These are phyloP conservation scores for Hydroisotoma schaefferi DNA, from an alignment of 2,888 invertebrate species.

Conservation along the genomic window DNA sequence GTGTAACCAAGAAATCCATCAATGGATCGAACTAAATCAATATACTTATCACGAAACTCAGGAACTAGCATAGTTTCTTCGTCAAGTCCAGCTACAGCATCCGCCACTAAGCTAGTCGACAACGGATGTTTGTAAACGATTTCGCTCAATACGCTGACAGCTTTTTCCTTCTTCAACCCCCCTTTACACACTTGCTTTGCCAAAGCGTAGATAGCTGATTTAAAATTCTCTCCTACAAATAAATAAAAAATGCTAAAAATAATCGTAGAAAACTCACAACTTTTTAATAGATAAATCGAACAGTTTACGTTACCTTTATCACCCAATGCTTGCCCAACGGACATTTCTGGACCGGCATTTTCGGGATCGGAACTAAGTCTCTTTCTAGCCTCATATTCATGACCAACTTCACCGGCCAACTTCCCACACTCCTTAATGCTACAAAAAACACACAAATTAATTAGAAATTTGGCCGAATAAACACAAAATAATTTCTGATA, in stretches of 20 bases:
- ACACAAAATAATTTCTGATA: too few species aligned
- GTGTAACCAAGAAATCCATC: conserved; percentile 64
- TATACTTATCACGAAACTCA: conserved; percentile 36
- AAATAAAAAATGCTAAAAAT: neutral
- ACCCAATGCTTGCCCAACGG: too few species aligned
- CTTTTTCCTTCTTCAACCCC: conserved; percentile 71
- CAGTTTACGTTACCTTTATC: neutral
- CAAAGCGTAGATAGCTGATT: conserved; percentile 69
- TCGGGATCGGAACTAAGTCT: too few species aligned
- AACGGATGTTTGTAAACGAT: conserved; percentile 59
- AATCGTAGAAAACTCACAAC: neutral
- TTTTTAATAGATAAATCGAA: neutral
- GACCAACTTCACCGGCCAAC: neutral
- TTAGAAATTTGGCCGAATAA: too few species aligned
- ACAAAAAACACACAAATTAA: neutral
- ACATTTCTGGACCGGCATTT: too few species aligned
- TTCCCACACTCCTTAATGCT: neutral
- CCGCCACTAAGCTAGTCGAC: conserved; percentile 27
- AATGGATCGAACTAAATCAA: conserved; percentile 23
- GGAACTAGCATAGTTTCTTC: conserved; percentile 24
- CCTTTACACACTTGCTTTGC: conserved; percentile 74
- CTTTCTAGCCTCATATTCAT: neutral
- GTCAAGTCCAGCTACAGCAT: conserved; percentile 36
- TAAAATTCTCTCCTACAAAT: conserved; percentile 20
- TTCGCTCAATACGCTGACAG: conserved; percentile 69